Evolutionary conservation across 2,113 vertebrate species (phyloP).

Genomic region (Siniperca knerii): DNA sequence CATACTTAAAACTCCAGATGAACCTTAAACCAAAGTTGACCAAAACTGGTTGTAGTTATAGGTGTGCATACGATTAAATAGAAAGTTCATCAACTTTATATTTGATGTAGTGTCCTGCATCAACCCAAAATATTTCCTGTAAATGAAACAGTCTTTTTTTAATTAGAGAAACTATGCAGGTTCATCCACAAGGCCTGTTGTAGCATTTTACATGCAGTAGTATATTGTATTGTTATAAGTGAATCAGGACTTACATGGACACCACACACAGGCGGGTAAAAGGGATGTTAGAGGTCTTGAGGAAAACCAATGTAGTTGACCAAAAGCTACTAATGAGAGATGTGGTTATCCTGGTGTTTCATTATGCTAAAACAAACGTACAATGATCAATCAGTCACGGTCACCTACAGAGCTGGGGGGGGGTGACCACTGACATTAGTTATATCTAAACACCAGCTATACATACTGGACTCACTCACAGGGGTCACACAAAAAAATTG

Average conservation of each 20-base stretch:
- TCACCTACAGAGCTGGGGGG: no score
- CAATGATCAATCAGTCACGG: no score
- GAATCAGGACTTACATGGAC: no score
- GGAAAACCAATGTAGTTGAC: no score
- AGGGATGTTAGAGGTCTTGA: no score
- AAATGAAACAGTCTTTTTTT: not conserved
- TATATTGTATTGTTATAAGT: not conserved
- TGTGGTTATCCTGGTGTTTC: not conserved
- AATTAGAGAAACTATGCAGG: not conserved
- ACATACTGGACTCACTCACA: not conserved
- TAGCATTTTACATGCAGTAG: not conserved
- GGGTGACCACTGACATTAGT: no score
- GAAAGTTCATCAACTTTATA: not conserved
- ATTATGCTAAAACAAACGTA: no score
- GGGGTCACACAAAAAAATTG: not conserved
- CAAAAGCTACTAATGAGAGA: not conserved
- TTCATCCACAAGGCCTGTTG: not conserved
- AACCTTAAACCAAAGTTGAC: constrained; percentile 37
- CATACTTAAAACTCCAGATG: constrained; percentile 35
- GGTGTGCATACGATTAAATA: not conserved
- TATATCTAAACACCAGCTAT: no score
- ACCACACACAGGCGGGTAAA: no score
- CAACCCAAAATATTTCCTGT: not conserved
- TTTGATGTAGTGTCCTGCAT: not conserved
- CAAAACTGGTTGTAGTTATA: not conserved